phyloP scores from a whole-genome alignment of 2,888 invertebrate species.

The Cheilosia vernalis region DNA sequence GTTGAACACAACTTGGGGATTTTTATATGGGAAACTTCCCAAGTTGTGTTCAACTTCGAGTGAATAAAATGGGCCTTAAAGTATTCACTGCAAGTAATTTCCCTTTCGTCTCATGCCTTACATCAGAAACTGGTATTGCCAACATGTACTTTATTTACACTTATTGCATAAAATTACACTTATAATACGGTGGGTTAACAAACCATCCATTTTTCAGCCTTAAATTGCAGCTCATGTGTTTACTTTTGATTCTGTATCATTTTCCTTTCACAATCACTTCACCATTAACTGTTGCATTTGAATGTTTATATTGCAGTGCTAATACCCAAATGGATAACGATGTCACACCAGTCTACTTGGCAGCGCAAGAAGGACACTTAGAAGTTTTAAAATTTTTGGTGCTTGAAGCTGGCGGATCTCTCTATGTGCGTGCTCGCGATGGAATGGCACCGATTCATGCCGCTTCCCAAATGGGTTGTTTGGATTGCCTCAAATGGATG shows the following conservation, averaged over 20 bases:
- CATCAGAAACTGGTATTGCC: not conserved
- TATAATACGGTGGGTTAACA: not conserved
- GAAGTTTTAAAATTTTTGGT: slow-evolving; percentile 94
- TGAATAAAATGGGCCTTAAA: too few species aligned
- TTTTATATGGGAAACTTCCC: too few species aligned
- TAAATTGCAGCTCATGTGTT: too few species aligned
- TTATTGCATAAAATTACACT: slow-evolving; percentile 29
- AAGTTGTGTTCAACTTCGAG: too few species aligned
- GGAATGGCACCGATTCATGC: slow-evolving; percentile 96
- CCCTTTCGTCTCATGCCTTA: not conserved
- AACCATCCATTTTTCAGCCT: not conserved
- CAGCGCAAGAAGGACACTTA: slow-evolving; percentile 94
- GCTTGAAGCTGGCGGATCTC: slow-evolving; percentile 91
- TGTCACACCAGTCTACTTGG: slow-evolving; percentile 94
- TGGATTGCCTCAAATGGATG: slow-evolving; percentile 95
- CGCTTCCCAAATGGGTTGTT: slow-evolving; percentile 94
- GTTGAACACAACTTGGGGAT: too few species aligned
- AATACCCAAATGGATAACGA: slow-evolving; percentile 97
- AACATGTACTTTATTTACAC: not conserved
- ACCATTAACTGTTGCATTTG: slow-evolving; percentile 13
- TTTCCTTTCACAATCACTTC: slow-evolving; percentile 44
- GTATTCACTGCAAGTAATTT: not conserved
- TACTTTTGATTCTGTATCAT: not conserved
- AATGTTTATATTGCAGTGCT: slow-evolving; percentile 86
- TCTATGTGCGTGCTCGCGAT: slow-evolving; percentile 93